A percentile compares a stretch with the other conserved stretches of the same genome.
These are phyloP conservation scores for Volucella inanis DNA, from an alignment of 2,888 invertebrate genomes.

Conservation along the genomic window DNA sequence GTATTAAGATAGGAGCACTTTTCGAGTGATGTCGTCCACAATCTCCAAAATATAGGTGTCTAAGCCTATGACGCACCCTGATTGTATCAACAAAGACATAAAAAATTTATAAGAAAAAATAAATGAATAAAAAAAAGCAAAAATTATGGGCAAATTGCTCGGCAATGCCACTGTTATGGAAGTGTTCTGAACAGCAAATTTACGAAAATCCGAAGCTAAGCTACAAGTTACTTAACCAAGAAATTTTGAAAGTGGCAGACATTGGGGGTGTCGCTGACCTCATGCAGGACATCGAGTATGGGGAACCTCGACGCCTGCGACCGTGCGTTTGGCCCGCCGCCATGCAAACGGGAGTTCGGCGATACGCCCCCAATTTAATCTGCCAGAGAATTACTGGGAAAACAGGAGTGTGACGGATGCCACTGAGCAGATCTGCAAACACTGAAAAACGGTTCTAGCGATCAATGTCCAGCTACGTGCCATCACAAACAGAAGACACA, in stretches of 20 bases:
- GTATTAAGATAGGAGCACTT: no score
- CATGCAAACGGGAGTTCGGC: constrained; percentile 85
- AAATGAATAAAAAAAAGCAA: constrained; percentile 70
- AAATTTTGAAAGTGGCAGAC: constrained; percentile 84
- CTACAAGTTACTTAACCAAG: constrained; percentile 85
- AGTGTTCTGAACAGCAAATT: constrained; percentile 86
- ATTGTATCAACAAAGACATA: not conserved
- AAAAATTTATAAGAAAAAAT: not conserved
- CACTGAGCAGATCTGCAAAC: constrained; percentile 87
- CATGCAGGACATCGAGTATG: constrained; percentile 76
- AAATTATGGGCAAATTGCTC: constrained; percentile 83
- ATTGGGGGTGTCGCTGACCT: constrained; percentile 83
- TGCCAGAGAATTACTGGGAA: constrained; percentile 82
- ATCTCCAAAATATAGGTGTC: not conserved
- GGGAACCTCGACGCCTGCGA: constrained; percentile 71
- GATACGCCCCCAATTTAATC: constrained; percentile 83
- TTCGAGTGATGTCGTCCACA: not conserved
- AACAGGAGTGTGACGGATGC: constrained; percentile 87
- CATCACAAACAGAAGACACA: constrained; percentile 87
- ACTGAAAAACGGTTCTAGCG: constrained; percentile 84
- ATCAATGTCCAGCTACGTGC: constrained; percentile 86
- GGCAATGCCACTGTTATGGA: constrained; percentile 87
- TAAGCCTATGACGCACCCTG: not conserved
- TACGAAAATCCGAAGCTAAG: constrained; percentile 87
- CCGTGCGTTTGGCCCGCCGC: constrained; percentile 86